These are phyloP conservation scores for Conus canariensis DNA, from an alignment of 2,888 invertebrate species.

Conservation along the genomic window DNA sequence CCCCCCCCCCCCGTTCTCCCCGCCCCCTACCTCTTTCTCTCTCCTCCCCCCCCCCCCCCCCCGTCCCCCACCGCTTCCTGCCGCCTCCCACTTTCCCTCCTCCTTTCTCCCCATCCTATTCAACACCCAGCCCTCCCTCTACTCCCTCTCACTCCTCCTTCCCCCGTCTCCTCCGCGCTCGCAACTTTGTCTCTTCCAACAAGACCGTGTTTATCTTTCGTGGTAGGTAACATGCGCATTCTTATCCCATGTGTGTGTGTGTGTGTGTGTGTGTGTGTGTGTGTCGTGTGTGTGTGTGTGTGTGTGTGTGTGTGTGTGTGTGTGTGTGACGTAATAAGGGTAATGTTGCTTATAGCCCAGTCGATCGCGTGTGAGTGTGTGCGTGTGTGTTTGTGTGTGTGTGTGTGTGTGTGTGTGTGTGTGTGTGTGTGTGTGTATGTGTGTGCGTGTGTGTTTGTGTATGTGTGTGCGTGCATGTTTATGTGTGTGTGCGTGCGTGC, in stretches of 20 bases:
- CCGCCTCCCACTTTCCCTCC: no score
- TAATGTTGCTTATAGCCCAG: background rate
- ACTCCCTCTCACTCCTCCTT: background rate
- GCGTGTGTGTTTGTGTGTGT: background rate
- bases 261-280: no score
- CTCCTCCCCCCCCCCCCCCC: no score
- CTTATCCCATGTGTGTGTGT: no score
- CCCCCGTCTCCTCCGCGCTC: background rate
- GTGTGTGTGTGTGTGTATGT: background rate
- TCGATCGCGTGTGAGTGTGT: background rate
- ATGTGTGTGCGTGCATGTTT: background rate
- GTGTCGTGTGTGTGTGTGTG: background rate
- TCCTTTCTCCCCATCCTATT: no score
- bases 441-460: no score
- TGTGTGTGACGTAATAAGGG: background rate
- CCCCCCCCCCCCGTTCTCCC: no score
- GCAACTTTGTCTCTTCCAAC: no score
- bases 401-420: background rate
- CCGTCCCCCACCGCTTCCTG: no score
- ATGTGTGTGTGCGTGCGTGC: background rate
- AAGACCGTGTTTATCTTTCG: no score
- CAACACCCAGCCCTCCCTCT: background rate
- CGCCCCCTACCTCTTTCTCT: no score
- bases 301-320: background rate
- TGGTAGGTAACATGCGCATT: no score